These are phyloP conservation scores for Shargacucullia verbasci DNA, from an alignment of 2,888 invertebrate genomes.

Conservation along the genomic window DNA sequence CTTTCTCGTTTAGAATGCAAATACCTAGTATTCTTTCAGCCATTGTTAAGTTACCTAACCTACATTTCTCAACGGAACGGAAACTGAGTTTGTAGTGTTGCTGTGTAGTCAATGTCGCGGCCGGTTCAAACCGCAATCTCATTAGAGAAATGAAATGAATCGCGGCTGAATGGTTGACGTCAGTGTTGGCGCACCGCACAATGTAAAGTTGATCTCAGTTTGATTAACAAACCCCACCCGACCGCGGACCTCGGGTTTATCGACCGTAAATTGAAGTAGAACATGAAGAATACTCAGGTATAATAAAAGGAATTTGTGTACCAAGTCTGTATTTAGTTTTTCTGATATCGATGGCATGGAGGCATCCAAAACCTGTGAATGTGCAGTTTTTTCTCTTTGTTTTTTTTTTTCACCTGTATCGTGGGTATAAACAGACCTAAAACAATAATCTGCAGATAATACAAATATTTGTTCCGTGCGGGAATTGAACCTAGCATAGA, in stretches of 20 bases:
- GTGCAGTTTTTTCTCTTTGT: no score
- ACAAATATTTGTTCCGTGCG: no score
- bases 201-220: constrained; percentile 40
- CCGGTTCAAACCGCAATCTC: constrained; percentile 30
- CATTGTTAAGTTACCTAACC: constrained; percentile 15
- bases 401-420: neutral
- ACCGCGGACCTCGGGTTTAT: constrained; percentile 40
- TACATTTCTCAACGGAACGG: constrained; percentile 23
- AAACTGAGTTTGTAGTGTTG: constrained; percentile 22
- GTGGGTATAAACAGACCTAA: no score
- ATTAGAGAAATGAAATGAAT: constrained; percentile 45
- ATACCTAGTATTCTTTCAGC: constrained; percentile 11
- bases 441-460: no score
- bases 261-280: constrained; percentile 42
- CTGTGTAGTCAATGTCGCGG: constrained; percentile 44
- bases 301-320: constrained; percentile 1
- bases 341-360: no score
- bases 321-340: no score
- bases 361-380: no score
- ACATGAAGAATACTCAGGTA: constrained; percentile 9
- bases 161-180: constrained; percentile 37
- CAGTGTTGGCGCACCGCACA: constrained; percentile 39
- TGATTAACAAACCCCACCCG: constrained; percentile 46
- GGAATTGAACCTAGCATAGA: no score
- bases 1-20: constrained; percentile 5